These are phyloP conservation scores for Flabesymbios commensalis DNA, from an alignment of 2,888 invertebrate species.

Conservation along the genomic window DNA sequence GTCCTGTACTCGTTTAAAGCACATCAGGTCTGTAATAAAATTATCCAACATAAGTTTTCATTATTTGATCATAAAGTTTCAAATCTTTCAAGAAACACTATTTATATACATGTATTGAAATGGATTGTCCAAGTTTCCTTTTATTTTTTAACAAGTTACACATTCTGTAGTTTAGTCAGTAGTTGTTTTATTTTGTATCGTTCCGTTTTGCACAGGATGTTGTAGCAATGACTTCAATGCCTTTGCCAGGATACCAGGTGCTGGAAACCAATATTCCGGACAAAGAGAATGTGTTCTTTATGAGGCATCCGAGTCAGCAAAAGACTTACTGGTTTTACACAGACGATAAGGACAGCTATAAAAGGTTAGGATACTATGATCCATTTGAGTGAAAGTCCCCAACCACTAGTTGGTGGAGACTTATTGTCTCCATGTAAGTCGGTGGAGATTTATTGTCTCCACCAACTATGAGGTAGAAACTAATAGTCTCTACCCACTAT, in stretches of 20 bases:
- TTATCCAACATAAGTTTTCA: constrained; percentile 30
- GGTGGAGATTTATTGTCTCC: too few species aligned
- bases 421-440: too few species aligned
- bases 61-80: not conserved
- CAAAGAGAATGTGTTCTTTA: constrained; percentile 31
- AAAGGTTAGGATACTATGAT: constrained; percentile 1
- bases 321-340: constrained; percentile 66
- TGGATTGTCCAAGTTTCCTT: too few species aligned
- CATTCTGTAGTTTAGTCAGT: not conserved
- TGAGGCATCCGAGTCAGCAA: constrained; percentile 39
- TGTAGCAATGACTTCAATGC: constrained; percentile 67
- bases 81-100: not conserved
- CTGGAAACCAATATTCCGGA: constrained; percentile 53
- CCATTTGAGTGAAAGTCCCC: too few species aligned
- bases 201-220: constrained; percentile 60
- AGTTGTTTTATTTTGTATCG: not conserved
- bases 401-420: too few species aligned
- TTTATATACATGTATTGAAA: not conserved
- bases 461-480: too few species aligned
- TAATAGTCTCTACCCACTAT: too few species aligned
- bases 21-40: constrained; percentile 47
- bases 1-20: constrained; percentile 65
- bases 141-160: not conserved
- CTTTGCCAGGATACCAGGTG: constrained; percentile 67
- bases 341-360: constrained; percentile 42